A percentile compares a stretch with the other conserved stretches of the same genome.
phyloP scores from a whole-genome alignment of 1,140 invertebrate genomes.

The Diorhabda sublineata region DNA sequence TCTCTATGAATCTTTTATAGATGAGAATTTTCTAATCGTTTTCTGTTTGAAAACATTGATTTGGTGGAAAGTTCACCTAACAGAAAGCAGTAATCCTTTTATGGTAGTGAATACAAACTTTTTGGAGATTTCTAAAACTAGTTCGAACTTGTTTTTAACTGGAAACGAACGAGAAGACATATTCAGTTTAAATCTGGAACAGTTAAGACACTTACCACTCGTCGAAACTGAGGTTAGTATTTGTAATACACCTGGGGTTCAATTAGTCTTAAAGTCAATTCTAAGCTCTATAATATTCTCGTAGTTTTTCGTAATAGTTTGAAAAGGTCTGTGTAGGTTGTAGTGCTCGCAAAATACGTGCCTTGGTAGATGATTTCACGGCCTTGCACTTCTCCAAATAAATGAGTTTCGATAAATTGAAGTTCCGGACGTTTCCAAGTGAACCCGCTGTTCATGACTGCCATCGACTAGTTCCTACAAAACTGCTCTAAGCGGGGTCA shows the following conservation, averaged over 20 bases:
- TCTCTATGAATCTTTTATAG: not conserved
- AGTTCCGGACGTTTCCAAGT: not conserved
- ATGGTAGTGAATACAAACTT: not conserved
- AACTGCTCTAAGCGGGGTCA: too few species aligned
- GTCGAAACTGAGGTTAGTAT: not conserved
- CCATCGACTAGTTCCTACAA: not conserved
- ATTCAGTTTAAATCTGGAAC: not conserved
- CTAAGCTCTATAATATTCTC: not conserved
- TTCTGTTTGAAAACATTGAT: conserved; percentile 3
- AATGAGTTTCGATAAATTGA: too few species aligned
- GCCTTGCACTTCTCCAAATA: not conserved
- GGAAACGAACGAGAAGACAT: conserved; percentile 1
- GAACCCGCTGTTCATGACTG: not conserved
- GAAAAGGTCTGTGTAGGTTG: not conserved
- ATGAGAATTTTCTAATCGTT: not conserved
- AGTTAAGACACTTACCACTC: not conserved
- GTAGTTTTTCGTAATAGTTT: not conserved
- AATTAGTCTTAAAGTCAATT: not conserved
- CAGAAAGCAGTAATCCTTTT: not conserved
- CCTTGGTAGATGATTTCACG: too few species aligned
- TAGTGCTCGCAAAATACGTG: not conserved
- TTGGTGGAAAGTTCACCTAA: not conserved
- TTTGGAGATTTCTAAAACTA: conserved; percentile 12
- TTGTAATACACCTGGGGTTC: not conserved
- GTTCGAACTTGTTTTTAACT: conserved; percentile 6